Conservation (phyloP, 2,797 vertebrate genomes). For the Hyperoplus lanceolatus region DNA sequence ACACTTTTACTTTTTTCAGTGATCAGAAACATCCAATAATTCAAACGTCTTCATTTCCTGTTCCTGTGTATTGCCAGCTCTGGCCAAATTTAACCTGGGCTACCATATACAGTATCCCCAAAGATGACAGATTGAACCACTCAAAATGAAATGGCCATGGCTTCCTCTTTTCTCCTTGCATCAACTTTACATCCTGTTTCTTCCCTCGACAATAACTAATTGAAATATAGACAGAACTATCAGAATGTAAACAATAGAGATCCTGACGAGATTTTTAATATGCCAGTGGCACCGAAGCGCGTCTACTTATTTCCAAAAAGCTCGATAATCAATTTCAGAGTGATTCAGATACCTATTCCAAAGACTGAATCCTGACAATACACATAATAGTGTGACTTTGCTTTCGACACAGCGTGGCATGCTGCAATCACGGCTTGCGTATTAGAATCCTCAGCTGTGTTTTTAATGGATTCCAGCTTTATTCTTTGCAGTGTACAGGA, state of each 20-base stretch:
- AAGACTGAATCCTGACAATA: not conserved
- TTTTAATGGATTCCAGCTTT: slow-evolving; percentile 43
- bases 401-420: not conserved
- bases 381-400: not conserved
- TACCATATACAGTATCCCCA: not conserved
- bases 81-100: slow-evolving; percentile 5
- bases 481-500: slow-evolving; percentile 22
- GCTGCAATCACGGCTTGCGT: slow-evolving; percentile 18
- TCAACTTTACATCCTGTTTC: not conserved
- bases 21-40: slow-evolving; percentile 48
- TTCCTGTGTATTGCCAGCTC: not conserved
- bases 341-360: not conserved
- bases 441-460: slow-evolving; percentile 10
- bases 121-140: slow-evolving; percentile 22
- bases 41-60: slow-evolving; percentile 44
- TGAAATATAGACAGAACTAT: not conserved
- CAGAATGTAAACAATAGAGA: not conserved
- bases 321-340: not conserved
- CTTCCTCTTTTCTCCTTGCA: slow-evolving; percentile 4
- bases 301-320: not conserved
- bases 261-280: not conserved
- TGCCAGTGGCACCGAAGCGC: not conserved
- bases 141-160: slow-evolving; percentile 2
- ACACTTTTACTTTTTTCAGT: not conserved
- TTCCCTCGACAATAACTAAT: not conserved